Evolutionary conservation across 2,888 invertebrate genomes (phyloP).

Genomic region (Oegoconia quadripuncta): DNA sequence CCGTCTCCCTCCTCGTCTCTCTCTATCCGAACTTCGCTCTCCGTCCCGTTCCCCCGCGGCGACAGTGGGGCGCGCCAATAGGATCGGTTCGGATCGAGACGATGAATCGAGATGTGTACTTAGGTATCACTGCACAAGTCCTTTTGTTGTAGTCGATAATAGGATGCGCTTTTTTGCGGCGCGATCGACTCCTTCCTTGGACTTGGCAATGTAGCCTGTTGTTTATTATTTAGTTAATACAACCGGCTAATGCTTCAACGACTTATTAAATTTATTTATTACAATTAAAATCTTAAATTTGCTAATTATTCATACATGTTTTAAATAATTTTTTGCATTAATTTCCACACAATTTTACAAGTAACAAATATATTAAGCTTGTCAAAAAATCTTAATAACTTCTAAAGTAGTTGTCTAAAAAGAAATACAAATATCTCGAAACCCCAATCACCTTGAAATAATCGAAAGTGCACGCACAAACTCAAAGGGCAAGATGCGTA

Average conservation of each 20-base stretch:
- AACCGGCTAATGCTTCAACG: too few species aligned
- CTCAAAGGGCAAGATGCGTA: slow-evolving; percentile 60
- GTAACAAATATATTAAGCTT: background rate
- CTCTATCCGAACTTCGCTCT: slow-evolving; percentile 35
- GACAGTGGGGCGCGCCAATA: slow-evolving; percentile 78
- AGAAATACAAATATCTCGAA: too few species aligned
- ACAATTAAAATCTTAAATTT: too few species aligned
- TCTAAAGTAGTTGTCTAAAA: too few species aligned
- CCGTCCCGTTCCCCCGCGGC: slow-evolving; percentile 63
- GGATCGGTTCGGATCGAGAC: slow-evolving; percentile 77
- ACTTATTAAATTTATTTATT: too few species aligned
- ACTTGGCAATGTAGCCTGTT: slow-evolving; percentile 27
- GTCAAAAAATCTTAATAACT: background rate
- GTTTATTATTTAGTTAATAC: background rate
- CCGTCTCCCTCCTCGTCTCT: slow-evolving; percentile 70
- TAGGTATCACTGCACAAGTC: slow-evolving; percentile 78
- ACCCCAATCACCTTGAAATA: slow-evolving; percentile 53
- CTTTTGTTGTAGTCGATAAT: slow-evolving; percentile 79
- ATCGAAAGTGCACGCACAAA: slow-evolving; percentile 53
- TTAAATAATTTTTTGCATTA: too few species aligned
- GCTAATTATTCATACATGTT: too few species aligned
- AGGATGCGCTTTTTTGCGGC: slow-evolving; percentile 76
- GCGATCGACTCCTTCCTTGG: slow-evolving; percentile 58
- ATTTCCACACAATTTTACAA: background rate
- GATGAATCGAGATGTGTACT: slow-evolving; percentile 80